Evolutionary conservation across 2,797 vertebrate genomes (phyloP).

Genomic region (Poeciliopsis presidionis): DNA sequence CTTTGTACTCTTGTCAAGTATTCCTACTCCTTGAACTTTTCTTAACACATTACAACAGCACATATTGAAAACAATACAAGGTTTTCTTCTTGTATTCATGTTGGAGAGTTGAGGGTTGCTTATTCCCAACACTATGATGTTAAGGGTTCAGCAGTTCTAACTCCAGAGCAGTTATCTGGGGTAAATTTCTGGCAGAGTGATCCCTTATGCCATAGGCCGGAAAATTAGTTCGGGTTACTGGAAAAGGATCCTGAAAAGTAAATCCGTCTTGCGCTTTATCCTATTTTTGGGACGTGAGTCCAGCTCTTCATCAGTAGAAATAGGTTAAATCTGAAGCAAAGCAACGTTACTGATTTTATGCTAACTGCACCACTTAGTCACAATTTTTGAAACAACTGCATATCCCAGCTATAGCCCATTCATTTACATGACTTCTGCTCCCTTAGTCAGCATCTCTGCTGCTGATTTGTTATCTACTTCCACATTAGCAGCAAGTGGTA

Average conservation of each 20-base stretch:
- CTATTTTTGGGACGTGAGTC: neutral
- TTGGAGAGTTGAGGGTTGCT: neutral
- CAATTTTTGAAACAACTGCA: neutral
- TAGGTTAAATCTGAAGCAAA: neutral
- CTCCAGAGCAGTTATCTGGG: neutral
- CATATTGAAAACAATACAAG: neutral
- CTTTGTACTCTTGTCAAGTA: neutral
- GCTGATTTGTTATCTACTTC: conserved; percentile 2
- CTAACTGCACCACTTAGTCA: neutral
- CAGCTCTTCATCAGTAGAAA: neutral
- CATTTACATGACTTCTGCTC: neutral
- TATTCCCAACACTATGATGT: neutral
- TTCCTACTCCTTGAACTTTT: neutral
- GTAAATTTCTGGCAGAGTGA: neutral
- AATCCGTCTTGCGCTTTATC: neutral
- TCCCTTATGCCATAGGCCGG: neutral
- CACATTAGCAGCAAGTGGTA: neutral
- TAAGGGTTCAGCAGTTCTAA: neutral
- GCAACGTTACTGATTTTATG: neutral
- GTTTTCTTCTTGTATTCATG: neutral
- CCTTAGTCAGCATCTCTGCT: neutral
- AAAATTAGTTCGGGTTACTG: too few species aligned
- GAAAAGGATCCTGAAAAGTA: neutral
- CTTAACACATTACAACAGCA: neutral
- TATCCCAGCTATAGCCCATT: neutral